A percentile compares a stretch with the other conserved stretches of the same genome.
These are phyloP conservation scores for Bos indicus DNA, from an alignment of 2,113 vertebrate species.

Conservation along the genomic window DNA sequence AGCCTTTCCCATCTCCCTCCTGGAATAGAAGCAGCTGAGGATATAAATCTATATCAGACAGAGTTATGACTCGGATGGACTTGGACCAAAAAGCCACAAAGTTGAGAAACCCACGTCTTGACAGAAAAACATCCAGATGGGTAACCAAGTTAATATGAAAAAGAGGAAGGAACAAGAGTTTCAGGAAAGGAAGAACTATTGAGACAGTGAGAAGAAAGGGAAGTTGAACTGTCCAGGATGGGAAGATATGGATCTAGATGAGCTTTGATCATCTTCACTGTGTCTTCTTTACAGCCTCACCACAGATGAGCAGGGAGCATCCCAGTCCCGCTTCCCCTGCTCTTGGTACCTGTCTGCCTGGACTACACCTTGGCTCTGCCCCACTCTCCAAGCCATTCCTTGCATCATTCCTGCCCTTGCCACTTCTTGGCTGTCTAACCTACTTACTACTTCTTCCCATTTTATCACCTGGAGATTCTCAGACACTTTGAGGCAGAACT, in stretches of 20 bases:
- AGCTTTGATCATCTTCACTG: background rate
- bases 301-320: background rate
- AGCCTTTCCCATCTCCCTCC: background rate
- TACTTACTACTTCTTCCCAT: background rate
- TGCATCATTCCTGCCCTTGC: background rate
- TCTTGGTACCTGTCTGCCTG: background rate
- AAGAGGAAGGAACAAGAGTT: background rate
- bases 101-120: background rate
- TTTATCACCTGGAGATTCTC: background rate
- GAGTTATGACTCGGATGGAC: background rate
- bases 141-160: background rate
- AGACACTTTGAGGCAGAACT: background rate
- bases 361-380: background rate
- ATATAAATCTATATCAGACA: background rate
- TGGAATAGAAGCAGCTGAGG: background rate
- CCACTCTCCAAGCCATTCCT: background rate
- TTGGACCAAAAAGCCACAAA: background rate
- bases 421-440: background rate
- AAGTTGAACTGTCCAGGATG: background rate
- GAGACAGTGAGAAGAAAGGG: background rate
- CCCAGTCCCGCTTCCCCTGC: rapidly evolving
- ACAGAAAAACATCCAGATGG: background rate
- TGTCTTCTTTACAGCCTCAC: background rate
- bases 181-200: background rate
- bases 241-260: background rate